Evolutionary conservation across 2,888 invertebrate species (phyloP).

Genomic region (Drosophila maculinotata): DNA sequence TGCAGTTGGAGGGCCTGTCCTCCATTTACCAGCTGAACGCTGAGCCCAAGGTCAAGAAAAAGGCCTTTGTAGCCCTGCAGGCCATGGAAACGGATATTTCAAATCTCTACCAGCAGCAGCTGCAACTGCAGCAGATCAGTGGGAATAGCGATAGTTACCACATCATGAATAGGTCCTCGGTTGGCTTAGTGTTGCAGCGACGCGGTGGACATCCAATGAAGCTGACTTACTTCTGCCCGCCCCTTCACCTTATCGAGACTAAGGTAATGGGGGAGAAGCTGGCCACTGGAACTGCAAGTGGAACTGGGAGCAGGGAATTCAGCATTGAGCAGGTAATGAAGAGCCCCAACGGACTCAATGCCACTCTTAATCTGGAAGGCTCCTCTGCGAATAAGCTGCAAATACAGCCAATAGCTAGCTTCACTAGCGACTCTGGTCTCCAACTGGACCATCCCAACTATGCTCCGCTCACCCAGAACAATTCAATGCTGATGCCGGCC

Average conservation of each 20-base stretch:
- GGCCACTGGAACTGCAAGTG: slow-evolving; percentile 47
- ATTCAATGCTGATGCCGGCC: slow-evolving; percentile 95
- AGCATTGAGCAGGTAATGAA: slow-evolving; percentile 85
- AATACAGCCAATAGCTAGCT: slow-evolving; percentile 81
- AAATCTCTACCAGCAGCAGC: slow-evolving; percentile 91
- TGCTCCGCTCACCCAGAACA: slow-evolving; percentile 91
- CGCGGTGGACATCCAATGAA: slow-evolving; percentile 97
- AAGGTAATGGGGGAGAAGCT: slow-evolving; percentile 26
- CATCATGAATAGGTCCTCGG: slow-evolving; percentile 94
- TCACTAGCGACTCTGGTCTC: slow-evolving; percentile 74
- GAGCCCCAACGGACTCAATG: slow-evolving; percentile 90
- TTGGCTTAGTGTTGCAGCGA: slow-evolving; percentile 93
- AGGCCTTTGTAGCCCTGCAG: slow-evolving; percentile 96
- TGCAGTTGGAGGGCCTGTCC: slow-evolving; percentile 95
- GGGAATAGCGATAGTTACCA: slow-evolving; percentile 88
- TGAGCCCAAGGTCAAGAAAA: slow-evolving; percentile 95
- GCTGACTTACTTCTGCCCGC: slow-evolving; percentile 91
- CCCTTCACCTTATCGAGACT: slow-evolving; percentile 65
- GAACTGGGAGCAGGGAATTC: slow-evolving; percentile 86
- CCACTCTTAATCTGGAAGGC: slow-evolving; percentile 95
- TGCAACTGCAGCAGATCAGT: slow-evolving; percentile 89
- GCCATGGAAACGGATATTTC: slow-evolving; percentile 96
- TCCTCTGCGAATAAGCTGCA: slow-evolving; percentile 90
- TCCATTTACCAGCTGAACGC: slow-evolving; percentile 97
- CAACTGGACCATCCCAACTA: slow-evolving; percentile 89